Evolutionary conservation across 2,113 vertebrate species (phyloP).

Genomic region (Rattus rattus): DNA sequence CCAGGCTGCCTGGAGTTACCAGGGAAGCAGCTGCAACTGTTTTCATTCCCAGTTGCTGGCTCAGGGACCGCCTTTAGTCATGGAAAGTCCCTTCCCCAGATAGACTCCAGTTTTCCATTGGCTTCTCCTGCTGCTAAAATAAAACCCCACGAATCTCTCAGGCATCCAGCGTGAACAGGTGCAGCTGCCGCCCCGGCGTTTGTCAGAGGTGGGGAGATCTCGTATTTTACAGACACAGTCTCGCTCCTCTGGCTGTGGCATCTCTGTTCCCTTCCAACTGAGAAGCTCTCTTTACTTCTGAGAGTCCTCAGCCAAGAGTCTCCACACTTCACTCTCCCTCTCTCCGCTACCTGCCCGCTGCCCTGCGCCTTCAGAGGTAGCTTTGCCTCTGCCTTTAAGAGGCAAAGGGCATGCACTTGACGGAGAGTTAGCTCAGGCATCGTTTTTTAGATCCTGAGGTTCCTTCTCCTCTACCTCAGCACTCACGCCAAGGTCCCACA

Average conservation of each 20-base stretch:
- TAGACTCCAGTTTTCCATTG: constrained; percentile 40
- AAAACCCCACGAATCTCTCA: constrained; percentile 60
- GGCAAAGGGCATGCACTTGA: not conserved
- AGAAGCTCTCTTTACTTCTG: not conserved
- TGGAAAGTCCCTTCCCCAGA: constrained; percentile 71
- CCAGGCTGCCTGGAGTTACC: not conserved
- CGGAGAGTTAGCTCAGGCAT: not conserved
- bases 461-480: fast-evolving
- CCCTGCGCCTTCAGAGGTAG: not conserved
- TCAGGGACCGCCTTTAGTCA: constrained; percentile 10
- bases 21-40: constrained; percentile 43
- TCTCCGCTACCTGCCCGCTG: not conserved
- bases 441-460: fast-evolving
- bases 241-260: not conserved
- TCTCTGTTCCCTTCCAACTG: not conserved
- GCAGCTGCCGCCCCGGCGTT: not conserved
- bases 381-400: not conserved
- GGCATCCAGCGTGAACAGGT: constrained; percentile 53
- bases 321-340: not conserved
- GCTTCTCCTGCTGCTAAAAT: constrained; percentile 74
- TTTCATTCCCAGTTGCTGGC: not conserved
- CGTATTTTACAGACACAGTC: not conserved
- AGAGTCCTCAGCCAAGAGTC: not conserved
- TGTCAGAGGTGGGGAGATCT: not conserved
- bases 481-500: not conserved